A percentile compares a stretch with the other conserved stretches of the same genome.
Evolutionary conservation across 2,113 vertebrate species (phyloP).

Genomic region (Phaetusa simplex): DNA sequence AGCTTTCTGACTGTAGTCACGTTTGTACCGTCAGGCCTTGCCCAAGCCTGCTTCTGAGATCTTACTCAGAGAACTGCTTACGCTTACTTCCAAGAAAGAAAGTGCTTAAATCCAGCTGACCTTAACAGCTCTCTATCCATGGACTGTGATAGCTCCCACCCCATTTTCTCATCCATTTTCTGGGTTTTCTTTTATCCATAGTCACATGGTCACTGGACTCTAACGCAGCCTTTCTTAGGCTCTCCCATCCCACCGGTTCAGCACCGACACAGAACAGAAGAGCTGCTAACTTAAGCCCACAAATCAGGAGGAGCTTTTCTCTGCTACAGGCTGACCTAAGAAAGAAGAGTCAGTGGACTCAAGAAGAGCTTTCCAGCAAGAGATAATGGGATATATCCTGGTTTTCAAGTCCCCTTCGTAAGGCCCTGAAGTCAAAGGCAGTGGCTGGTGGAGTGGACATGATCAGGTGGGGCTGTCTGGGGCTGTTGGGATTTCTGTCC

Average conservation of each 20-base stretch:
- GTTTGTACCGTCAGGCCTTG: background rate
- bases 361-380: background rate
- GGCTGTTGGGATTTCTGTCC: background rate
- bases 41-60: background rate
- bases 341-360: background rate
- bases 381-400: background rate
- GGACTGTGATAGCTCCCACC: background rate
- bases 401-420: background rate
- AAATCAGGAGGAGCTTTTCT: background rate
- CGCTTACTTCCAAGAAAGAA: background rate
- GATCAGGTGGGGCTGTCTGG: background rate
- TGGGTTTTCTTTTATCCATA: background rate
- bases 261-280: background rate
- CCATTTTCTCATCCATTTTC: background rate
- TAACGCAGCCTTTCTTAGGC: background rate
- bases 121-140: background rate
- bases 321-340: background rate
- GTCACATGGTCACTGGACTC: background rate
- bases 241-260: background rate
- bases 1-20: background rate
- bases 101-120: background rate
- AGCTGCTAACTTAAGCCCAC: background rate
- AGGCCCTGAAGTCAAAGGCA: background rate
- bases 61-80: background rate
- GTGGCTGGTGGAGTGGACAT: background rate